These are phyloP conservation scores for Emydocephalus ijimae DNA, from an alignment of 2,113 vertebrate species.

Conservation along the genomic window DNA sequence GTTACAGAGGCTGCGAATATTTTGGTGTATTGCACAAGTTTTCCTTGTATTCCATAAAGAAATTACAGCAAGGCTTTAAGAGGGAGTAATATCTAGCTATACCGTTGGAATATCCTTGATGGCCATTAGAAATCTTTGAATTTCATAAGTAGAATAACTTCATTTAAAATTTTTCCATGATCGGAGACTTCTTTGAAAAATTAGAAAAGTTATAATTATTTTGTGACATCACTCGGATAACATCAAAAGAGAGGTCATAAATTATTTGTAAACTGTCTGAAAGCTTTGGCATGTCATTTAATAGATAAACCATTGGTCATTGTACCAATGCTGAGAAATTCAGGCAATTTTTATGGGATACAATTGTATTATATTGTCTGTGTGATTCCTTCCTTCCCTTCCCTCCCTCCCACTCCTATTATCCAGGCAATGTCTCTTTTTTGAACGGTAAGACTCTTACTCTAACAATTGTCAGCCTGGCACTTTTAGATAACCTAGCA, in stretches of 20 bases:
- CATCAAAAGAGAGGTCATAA: neutral
- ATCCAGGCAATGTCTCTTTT: neutral
- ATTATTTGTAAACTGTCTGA: neutral
- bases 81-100: neutral
- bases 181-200: neutral
- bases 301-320: neutral
- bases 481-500: neutral
- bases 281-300: neutral
- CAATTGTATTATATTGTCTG: neutral
- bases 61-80: neutral
- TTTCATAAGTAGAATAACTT: neutral
- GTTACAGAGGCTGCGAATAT: neutral
- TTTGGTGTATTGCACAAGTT: neutral
- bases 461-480: constrained; percentile 1
- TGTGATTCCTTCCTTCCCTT: neutral
- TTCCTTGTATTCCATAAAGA: neutral
- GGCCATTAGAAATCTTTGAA: neutral
- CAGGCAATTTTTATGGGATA: neutral
- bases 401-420: too few relatives aligned
- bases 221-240: neutral
- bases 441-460: neutral
- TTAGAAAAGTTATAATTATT: neutral
- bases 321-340: neutral
- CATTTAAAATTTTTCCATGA: neutral
- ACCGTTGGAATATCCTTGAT: neutral